phyloP scores from a whole-genome alignment of 2,888 invertebrate species.

The Salpingus planirostris region DNA sequence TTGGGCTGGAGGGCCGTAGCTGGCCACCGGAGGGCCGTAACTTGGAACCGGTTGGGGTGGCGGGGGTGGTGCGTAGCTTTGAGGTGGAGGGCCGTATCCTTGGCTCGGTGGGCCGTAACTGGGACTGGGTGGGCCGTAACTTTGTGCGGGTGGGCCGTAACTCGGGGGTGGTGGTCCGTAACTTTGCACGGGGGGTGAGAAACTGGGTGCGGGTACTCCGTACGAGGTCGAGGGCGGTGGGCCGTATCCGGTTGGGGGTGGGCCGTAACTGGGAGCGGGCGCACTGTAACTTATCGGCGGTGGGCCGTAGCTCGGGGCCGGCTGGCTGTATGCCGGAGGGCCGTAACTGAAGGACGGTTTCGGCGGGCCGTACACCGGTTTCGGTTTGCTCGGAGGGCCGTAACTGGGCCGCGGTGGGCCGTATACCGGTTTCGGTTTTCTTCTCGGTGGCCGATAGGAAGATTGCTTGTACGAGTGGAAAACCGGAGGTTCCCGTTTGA shows the following conservation, averaged over 20 bases:
- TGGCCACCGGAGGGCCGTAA: constrained; percentile 10
- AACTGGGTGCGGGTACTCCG: constrained; percentile 15
- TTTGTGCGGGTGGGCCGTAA: constrained; percentile 10
- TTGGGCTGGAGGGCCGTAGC: constrained; percentile 6
- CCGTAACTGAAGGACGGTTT: constrained; percentile 1
- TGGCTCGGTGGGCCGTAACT: constrained; percentile 15
- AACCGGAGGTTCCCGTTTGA: constrained; percentile 18
- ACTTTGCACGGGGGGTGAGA: constrained; percentile 4
- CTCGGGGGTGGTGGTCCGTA: constrained; percentile 15
- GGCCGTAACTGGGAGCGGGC: constrained; percentile 18
- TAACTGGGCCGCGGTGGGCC: constrained; percentile 16
- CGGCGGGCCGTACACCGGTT: constrained; percentile 26
- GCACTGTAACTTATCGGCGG: constrained; percentile 11
- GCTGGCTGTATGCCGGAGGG: neutral
- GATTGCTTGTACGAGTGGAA: constrained; percentile 12
- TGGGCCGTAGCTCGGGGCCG: constrained; percentile 9
- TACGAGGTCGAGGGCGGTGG: constrained; percentile 15
- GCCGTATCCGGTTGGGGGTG: constrained; percentile 16
- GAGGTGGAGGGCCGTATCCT: constrained; percentile 19
- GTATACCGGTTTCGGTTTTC: constrained; percentile 18
- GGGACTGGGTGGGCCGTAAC: constrained; percentile 12
- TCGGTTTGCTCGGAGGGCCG: constrained; percentile 18
- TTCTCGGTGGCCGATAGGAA: constrained; percentile 12
- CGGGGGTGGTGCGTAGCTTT: constrained; percentile 11
- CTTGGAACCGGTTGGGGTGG: constrained; percentile 3